Base-by-base conservation (phyloP, 2,888 invertebrate genomes). In the Oligia strigilis region DNA sequence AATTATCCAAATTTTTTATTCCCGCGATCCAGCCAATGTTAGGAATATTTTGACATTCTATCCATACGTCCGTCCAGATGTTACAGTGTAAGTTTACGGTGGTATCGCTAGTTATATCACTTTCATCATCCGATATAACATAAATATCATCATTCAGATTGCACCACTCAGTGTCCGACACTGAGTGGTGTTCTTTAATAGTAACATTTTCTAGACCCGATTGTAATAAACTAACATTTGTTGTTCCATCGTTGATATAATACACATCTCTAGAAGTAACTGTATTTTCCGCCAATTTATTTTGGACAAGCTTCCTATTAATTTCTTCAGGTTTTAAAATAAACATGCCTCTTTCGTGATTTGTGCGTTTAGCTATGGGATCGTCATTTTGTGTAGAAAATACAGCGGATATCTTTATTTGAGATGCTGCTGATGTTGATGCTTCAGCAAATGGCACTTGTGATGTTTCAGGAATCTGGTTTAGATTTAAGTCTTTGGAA, bases 271-370 rank as follows among this genome's bases (percentile, higher is more conserved):
- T 69, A 58, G 73, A 58, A 55, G 36, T 36, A 49, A 67, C 64
- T 71, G 46, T 62, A 0, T 43, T 55, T 72, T 82, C 80, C 6
- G 69, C 23, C 11, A 77, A 17, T 72, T 83, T 79, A 49, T 80
- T 87, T 67, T 83, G 64, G 23, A 90, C 78, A 70, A 91, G 77
- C 85, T 93, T 94, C 87, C 94, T 92, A 87, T 97, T 97, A 55
- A 97, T 97, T 93, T 97, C 95, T 90, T 96, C 96, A 0, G 97
- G 97, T 90, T 96, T 97, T 80, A 97, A 93, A 84, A 97, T 89
- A 81, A 94, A 93, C 96, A 96, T 96, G 2, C 93, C 90, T 69
- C 84, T 88, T 82, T 93, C 92, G 14, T 85, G 72, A 87, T 87
- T 93, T 74, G 81, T 84, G 70, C 75, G 70, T 66, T 82, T 80